Conservation (phyloP, 92 coral and sea anemone species). For the Actinostola sp. region DNA sequence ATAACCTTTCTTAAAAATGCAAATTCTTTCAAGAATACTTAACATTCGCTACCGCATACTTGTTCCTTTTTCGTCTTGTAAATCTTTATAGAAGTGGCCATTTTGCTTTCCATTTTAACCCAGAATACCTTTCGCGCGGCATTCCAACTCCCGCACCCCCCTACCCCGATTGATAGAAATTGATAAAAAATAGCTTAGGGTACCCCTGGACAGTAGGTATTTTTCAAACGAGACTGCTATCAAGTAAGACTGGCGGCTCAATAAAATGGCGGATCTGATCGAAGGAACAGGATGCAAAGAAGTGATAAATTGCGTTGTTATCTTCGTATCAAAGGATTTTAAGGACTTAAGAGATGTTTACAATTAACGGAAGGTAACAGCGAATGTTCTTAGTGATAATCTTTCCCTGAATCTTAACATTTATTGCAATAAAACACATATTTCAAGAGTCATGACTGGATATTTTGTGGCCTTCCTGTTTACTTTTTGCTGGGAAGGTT, state of each 20-base stretch:
- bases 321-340: neutral
- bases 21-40: neutral
- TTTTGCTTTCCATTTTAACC: constrained; percentile 1
- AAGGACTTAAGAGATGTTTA: neutral
- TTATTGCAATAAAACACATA: no score
- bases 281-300: constrained; percentile 2
- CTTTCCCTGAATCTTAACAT: no score
- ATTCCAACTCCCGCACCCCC: neutral
- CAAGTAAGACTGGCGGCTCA: constrained; percentile 1
- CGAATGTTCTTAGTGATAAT: no score
- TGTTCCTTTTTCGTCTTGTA: neutral
- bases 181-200: neutral
- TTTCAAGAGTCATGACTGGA: no score
- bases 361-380: no score
- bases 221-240: constrained; percentile 1
- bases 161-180: neutral
- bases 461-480: no score
- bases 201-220: neutral
- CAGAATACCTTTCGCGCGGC: constrained; percentile 6
- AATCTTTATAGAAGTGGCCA: neutral
- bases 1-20: neutral
- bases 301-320: neutral
- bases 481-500: neutral
- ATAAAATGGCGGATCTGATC: constrained; percentile 1
- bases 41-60: constrained; percentile 4